Evolutionary conservation across 2,888 invertebrate species (phyloP).

Genomic region (Acrocyrtus sp.): DNA sequence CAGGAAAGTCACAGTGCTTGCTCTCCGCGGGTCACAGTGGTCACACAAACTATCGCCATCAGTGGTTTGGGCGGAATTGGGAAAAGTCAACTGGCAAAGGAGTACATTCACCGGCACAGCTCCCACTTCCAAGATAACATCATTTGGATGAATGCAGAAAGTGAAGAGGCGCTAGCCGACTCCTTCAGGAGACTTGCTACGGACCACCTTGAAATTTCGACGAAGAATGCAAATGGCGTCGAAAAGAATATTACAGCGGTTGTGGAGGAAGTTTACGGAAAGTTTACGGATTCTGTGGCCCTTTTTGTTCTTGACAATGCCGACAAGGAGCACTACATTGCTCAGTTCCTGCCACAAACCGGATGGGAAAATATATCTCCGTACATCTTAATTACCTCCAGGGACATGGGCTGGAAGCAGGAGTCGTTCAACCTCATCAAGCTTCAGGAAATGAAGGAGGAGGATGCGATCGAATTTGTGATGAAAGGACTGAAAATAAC

Average conservation of each 20-base stretch:
- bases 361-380: neutral
- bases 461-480: neutral
- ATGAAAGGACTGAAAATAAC: neutral
- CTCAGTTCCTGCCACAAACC: neutral
- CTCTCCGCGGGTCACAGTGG: neutral
- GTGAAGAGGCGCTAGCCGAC: neutral
- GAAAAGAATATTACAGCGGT: neutral
- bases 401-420: neutral
- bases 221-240: neutral
- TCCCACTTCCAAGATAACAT: neutral
- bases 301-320: slow-evolving; percentile 6
- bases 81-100: neutral
- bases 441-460: neutral
- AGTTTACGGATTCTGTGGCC: neutral
- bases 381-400: neutral
- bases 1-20: no score
- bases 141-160: slow-evolving; percentile 7
- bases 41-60: neutral
- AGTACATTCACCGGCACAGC: neutral
- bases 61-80: slow-evolving; percentile 10
- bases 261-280: neutral
- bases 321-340: neutral
- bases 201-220: neutral
- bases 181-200: neutral
- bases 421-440: neutral